Conservation (phyloP, 2,888 invertebrate species). For the Aspidiotus destructor region DNA sequence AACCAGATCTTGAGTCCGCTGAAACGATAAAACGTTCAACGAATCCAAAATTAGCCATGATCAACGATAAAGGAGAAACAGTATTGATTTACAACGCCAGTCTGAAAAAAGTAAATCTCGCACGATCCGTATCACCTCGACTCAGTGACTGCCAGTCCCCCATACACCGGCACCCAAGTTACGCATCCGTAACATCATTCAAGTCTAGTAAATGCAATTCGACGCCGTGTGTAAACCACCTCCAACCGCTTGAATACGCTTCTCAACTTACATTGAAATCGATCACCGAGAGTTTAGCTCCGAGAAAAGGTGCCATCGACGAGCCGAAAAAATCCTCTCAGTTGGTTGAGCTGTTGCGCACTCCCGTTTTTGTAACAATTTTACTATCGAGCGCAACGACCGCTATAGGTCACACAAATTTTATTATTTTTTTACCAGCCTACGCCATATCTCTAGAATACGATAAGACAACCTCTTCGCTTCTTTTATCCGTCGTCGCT, state of each 20-base stretch:
- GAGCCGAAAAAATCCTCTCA: neutral
- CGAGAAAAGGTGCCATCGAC: neutral
- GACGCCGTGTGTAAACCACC: neutral
- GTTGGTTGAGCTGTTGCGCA: conserved; percentile 49
- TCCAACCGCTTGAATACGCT: neutral
- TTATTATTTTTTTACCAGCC: conserved; percentile 68
- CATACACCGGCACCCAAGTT: conserved; percentile 6
- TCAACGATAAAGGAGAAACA: neutral
- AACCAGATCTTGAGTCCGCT: neutral
- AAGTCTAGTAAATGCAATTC: neutral
- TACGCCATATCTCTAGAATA: conserved; percentile 63
- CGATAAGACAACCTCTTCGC: conserved; percentile 60
- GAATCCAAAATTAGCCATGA: neutral
- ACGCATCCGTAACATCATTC: conserved; percentile 10
- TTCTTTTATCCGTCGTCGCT: conserved; percentile 69
- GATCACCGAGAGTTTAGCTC: neutral
- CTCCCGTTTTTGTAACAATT: conserved; percentile 71
- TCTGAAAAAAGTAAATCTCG: neutral
- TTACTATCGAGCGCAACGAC: conserved; percentile 75
- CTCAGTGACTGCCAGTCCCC: neutral
- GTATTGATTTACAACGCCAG: neutral
- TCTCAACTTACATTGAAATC: conserved; percentile 10
- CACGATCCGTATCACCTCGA: neutral
- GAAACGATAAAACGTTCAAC: neutral
- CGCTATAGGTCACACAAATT: conserved; percentile 78